phyloP scores from a whole-genome alignment of 2,888 invertebrate genomes.

The Theretra japonica region DNA sequence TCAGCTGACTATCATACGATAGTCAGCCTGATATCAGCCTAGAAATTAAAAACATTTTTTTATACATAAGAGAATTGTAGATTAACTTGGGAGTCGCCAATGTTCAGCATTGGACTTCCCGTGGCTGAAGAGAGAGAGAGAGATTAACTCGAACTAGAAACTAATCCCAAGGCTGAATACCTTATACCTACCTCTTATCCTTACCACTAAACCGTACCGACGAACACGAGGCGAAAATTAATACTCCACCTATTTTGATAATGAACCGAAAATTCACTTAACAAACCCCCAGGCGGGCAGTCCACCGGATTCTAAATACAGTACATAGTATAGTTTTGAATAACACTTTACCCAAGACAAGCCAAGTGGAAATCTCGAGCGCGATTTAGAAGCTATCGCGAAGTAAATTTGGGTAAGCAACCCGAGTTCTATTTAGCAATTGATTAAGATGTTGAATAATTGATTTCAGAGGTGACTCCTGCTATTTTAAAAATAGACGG shows the following conservation, averaged over 20 bases:
- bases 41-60: too few relatives aligned
- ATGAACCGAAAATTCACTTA: not conserved
- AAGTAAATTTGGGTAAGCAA: slow-evolving; percentile 22
- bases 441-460: slow-evolving; percentile 2
- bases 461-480: not conserved
- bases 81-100: too few relatives aligned
- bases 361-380: slow-evolving; percentile 23
- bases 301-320: not conserved
- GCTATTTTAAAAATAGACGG: not conserved
- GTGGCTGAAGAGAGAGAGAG: too few relatives aligned
- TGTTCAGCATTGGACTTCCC: too few relatives aligned
- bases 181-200: too few relatives aligned
- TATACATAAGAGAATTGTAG: too few relatives aligned
- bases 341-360: slow-evolving; percentile 25
- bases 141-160: too few relatives aligned
- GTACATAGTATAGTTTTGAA: slow-evolving; percentile 10
- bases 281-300: not conserved
- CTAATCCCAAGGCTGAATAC: too few relatives aligned
- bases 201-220: too few relatives aligned
- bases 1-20: too few relatives aligned
- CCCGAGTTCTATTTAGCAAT: not conserved
- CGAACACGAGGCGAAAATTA: not conserved
- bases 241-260: not conserved
- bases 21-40: too few relatives aligned
- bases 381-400: slow-evolving; percentile 22